These are phyloP conservation scores for Lottia gigantea DNA, from an alignment of 2,888 invertebrate genomes.

Conservation along the genomic window DNA sequence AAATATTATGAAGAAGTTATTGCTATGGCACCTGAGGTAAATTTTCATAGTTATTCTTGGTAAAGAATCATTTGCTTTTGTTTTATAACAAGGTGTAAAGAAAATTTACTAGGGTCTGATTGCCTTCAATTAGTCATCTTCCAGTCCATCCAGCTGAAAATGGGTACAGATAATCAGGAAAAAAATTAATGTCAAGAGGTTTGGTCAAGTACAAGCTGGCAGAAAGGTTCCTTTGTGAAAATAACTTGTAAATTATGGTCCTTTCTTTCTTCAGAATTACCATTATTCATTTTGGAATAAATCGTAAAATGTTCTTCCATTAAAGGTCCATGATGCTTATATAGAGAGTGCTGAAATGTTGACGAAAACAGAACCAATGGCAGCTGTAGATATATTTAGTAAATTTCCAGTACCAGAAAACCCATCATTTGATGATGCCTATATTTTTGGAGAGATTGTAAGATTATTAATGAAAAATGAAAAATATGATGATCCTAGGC, in stretches of 20 bases:
- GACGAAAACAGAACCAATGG: slow-evolving; percentile 57
- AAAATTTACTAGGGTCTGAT: too few species aligned
- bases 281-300: too few species aligned
- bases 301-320: background rate
- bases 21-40: slow-evolving; percentile 64
- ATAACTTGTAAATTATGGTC: too few species aligned
- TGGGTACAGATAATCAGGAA: too few species aligned
- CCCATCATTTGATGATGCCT: slow-evolving; percentile 66
- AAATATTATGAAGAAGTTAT: slow-evolving; percentile 63
- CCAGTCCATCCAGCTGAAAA: too few species aligned
- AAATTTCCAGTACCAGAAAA: slow-evolving; percentile 64
- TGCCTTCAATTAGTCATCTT: too few species aligned
- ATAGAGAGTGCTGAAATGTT: slow-evolving; percentile 65
- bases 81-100: too few species aligned
- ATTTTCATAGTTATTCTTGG: background rate
- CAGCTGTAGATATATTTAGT: slow-evolving; percentile 65
- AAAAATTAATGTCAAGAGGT: too few species aligned
- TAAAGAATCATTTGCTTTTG: too few species aligned
- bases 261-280: too few species aligned
- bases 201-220: too few species aligned
- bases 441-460: slow-evolving; percentile 66
- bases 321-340: slow-evolving; percentile 66
- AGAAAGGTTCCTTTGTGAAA: too few species aligned
- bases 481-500: slow-evolving; percentile 64
- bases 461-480: slow-evolving; percentile 64